Evolutionary conservation across 2,888 invertebrate species (phyloP).

Genomic region (Ectemnius continuus): DNA sequence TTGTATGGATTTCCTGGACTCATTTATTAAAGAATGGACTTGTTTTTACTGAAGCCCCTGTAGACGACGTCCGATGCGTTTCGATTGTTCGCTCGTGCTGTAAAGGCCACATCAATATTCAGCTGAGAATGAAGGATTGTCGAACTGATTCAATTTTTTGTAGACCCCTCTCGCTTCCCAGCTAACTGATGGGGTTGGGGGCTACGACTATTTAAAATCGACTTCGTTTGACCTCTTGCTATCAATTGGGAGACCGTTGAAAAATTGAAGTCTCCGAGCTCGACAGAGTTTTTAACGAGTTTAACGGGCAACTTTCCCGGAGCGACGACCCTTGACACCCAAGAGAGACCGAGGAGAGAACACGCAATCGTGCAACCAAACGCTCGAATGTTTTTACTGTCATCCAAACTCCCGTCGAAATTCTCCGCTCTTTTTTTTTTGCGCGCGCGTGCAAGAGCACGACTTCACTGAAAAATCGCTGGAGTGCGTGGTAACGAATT

Average conservation of each 20-base stretch:
- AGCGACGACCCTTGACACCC: constrained; percentile 52
- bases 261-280: constrained; percentile 21
- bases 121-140: constrained; percentile 1
- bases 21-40: too few relatives aligned
- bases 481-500: too few relatives aligned
- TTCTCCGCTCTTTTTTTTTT: too few relatives aligned
- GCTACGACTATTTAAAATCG: constrained; percentile 40
- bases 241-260: constrained; percentile 37
- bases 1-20: too few relatives aligned
- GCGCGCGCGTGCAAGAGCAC: too few relatives aligned
- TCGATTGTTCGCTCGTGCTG: not conserved
- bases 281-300: constrained; percentile 45
- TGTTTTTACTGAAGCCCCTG: too few relatives aligned
- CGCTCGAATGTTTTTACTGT: constrained; percentile 9
- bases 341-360: constrained; percentile 22
- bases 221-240: constrained; percentile 25
- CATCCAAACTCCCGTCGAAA: constrained; percentile 6
- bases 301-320: constrained; percentile 48
- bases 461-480: too few relatives aligned
- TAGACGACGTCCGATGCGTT: not conserved
- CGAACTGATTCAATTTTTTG: constrained; percentile 25
- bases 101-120: too few relatives aligned
- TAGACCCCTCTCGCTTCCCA: constrained; percentile 1
- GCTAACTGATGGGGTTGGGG: constrained; percentile 7
- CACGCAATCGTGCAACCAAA: constrained; percentile 17